Evolutionary conservation across 2,888 invertebrate species (phyloP).

Genomic region (Halocaridina rubra): DNA sequence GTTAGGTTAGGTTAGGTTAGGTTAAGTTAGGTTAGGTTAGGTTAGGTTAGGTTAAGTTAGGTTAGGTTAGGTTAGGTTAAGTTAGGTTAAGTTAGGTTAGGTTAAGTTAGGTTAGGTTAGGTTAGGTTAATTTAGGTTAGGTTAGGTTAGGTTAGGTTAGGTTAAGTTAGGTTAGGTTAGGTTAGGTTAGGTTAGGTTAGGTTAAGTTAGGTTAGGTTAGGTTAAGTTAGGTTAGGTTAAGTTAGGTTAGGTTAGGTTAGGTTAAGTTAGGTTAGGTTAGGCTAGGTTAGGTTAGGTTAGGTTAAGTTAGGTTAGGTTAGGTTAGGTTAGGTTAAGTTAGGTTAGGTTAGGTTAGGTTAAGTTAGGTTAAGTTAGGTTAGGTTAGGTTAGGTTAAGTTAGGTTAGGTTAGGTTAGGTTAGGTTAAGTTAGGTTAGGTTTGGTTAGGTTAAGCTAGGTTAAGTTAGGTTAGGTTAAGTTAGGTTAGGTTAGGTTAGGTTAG

Average conservation of each 20-base stretch:
- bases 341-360: too few relatives aligned
- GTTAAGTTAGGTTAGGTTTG: too few relatives aligned
- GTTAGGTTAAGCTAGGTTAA: too few relatives aligned
- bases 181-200: slow-evolving; percentile 8
- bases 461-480: too few relatives aligned
- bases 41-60: slow-evolving; percentile 4
- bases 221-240: neutral
- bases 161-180: neutral
- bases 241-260: slow-evolving; percentile 2
- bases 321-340: too few relatives aligned
- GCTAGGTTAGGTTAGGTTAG: slow-evolving; percentile 4
- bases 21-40: neutral
- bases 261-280: slow-evolving; percentile 4
- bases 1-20: slow-evolving; percentile 3
- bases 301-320: slow-evolving; percentile 1
- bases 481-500: too few relatives aligned
- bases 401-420: too few relatives aligned
- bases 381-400: too few relatives aligned
- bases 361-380: too few relatives aligned
- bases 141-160: too few relatives aligned
- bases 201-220: neutral
- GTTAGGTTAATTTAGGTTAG: too few relatives aligned
- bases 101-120: slow-evolving; percentile 2
- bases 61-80: neutral
- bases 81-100: slow-evolving; percentile 4